phyloP scores from a whole-genome alignment of 2,113 vertebrate species.

The Hassar affinis region DNA sequence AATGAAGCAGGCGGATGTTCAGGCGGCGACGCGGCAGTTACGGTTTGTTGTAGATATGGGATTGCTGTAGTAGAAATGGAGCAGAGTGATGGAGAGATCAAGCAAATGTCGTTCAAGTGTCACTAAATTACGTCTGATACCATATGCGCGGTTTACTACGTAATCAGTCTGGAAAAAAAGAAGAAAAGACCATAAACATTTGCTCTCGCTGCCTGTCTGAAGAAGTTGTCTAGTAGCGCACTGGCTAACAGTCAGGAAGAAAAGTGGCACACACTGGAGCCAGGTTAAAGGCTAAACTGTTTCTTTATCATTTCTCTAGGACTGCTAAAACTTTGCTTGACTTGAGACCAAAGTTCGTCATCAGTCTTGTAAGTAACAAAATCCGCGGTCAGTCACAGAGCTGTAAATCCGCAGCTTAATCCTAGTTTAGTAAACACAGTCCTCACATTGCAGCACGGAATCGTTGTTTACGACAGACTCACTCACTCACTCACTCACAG shows the following conservation, averaged over 20 bases:
- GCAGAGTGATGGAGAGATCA: background rate
- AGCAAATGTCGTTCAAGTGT: background rate
- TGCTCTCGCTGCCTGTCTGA: background rate
- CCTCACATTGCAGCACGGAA: background rate
- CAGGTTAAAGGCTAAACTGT: background rate
- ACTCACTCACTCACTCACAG: too few relatives aligned
- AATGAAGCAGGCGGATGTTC: constrained; percentile 30
- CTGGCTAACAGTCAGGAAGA: background rate
- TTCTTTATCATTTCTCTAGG: background rate
- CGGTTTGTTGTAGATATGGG: constrained; percentile 40
- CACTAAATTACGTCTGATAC: background rate
- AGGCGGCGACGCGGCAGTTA: constrained; percentile 42
- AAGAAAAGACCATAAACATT: background rate
- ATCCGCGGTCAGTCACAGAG: background rate
- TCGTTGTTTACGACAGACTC: background rate
- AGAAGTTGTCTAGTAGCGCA: background rate
- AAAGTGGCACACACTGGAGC: background rate
- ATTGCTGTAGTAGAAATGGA: background rate
- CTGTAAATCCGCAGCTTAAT: too few relatives aligned
- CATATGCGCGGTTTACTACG: background rate
- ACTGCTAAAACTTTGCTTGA: background rate
- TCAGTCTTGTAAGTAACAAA: background rate
- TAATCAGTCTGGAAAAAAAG: background rate
- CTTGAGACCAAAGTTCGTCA: too few relatives aligned
- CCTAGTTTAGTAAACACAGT: background rate